phyloP scores from a whole-genome alignment of 2,888 invertebrate species.

The Limnephilus auricula region DNA sequence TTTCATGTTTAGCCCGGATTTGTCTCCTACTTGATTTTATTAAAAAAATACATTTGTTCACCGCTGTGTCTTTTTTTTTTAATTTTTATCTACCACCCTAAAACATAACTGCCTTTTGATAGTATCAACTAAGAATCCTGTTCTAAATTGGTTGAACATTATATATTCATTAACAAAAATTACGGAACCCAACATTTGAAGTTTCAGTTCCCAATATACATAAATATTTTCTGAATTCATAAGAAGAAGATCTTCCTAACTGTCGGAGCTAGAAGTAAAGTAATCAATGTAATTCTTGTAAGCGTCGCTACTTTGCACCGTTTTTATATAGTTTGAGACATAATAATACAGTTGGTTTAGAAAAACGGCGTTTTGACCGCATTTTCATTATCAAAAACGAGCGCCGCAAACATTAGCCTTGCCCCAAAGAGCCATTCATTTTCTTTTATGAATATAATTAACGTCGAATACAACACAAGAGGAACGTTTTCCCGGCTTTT shows the following conservation, averaged over 20 bases:
- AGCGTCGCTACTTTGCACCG: neutral
- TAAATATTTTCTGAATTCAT: too few relatives aligned
- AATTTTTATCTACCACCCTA: too few relatives aligned
- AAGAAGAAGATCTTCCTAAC: neutral
- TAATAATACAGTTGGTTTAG: neutral
- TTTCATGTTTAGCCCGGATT: too few relatives aligned
- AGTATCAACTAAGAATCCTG: too few relatives aligned
- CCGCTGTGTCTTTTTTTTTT: too few relatives aligned
- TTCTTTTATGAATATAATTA: conserved; percentile 49
- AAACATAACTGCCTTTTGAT: too few relatives aligned
- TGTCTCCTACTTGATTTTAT: too few relatives aligned
- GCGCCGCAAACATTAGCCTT: neutral
- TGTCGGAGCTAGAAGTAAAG: neutral
- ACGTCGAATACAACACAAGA: conserved; percentile 36
- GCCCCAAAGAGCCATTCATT: conserved; percentile 28
- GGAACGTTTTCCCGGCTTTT: conserved; percentile 36
- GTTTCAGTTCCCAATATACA: too few relatives aligned
- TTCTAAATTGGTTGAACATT: too few relatives aligned
- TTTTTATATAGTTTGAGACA: neutral
- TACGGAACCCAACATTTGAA: too few relatives aligned
- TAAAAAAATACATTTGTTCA: too few relatives aligned
- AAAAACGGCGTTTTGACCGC: conserved; percentile 7
- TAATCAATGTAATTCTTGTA: neutral
- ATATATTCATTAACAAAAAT: too few relatives aligned
- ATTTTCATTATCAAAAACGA: conserved; percentile 37